A percentile compares a stretch with the other conserved stretches of the same genome.
These are phyloP conservation scores for Mechanitis messenoides DNA, from an alignment of 2,888 invertebrate genomes.

Conservation along the genomic window DNA sequence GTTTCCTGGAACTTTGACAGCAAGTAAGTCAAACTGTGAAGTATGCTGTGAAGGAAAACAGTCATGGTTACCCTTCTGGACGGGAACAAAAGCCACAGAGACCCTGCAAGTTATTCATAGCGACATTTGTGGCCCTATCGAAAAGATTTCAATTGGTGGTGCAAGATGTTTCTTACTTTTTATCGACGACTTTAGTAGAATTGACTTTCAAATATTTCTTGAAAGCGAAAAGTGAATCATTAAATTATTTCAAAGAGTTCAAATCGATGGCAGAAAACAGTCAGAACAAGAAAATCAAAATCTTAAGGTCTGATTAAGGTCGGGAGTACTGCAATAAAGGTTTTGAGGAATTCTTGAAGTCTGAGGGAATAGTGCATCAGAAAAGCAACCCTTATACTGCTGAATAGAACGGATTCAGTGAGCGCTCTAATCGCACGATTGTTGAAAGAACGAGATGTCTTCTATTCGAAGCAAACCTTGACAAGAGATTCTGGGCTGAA, in stretches of 20 bases:
- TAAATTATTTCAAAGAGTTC: conserved; percentile 29
- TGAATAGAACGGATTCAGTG: conserved; percentile 36
- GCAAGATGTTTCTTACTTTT: too few species aligned
- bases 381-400: conserved; percentile 35
- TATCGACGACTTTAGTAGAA: too few species aligned
- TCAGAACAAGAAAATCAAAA: conserved; percentile 32
- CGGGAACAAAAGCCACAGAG: too few species aligned
- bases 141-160: too few species aligned
- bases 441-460: conserved; percentile 18
- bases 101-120: too few species aligned
- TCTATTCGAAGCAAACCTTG: conserved; percentile 8
- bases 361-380: conserved; percentile 37
- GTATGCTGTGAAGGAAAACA: too few species aligned
- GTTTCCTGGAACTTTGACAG: too few species aligned
- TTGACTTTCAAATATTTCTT: conserved; percentile 9
- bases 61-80: too few species aligned
- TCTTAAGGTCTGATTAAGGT: conserved; percentile 21
- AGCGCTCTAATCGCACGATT: conserved; percentile 18
- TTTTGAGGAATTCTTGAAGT: conserved; percentile 16
- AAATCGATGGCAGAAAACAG: conserved; percentile 37
- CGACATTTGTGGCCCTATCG: too few species aligned
- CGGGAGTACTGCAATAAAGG: conserved; percentile 20
- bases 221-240: conserved; percentile 35
- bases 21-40: too few species aligned
- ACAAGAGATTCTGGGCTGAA: conserved; percentile 16